Percentiles rank a stretch among this genome's conserved stretches.
These are phyloP conservation scores for Montipora foliosa DNA, from an alignment of 64 coral and sea anemone species.

Conservation along the genomic window DNA sequence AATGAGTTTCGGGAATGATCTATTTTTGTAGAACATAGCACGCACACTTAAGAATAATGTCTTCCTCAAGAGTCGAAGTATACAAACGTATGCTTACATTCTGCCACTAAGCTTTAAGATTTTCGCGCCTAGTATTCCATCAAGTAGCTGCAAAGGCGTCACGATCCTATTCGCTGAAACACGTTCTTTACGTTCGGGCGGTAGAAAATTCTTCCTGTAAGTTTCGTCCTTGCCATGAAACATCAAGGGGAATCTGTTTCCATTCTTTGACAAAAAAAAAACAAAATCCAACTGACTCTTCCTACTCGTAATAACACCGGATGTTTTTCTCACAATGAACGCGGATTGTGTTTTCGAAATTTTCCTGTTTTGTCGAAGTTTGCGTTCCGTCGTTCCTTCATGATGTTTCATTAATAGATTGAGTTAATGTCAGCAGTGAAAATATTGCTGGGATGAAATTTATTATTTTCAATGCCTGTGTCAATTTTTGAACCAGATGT, in stretches of 20 bases:
- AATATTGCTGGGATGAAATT: neutral
- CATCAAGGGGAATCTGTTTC: neutral
- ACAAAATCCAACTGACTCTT: neutral
- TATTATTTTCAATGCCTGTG: too few relatives aligned
- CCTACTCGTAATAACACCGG: neutral
- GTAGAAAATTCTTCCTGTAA: neutral
- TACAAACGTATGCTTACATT: too few relatives aligned
- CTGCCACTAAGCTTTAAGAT: too few relatives aligned
- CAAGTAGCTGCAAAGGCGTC: too few relatives aligned
- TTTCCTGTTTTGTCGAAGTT: constrained; percentile 33
- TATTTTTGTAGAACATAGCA: too few relatives aligned
- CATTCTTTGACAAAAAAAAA: neutral
- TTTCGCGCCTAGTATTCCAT: too few relatives aligned
- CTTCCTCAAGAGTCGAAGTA: too few relatives aligned
- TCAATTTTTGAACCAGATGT: neutral
- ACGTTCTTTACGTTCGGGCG: neutral
- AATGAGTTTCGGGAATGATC: too few relatives aligned
- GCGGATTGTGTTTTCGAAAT: constrained; percentile 37
- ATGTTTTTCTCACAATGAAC: neutral
- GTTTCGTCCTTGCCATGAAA: neutral
- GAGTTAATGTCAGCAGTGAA: neutral
- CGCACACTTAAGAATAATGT: too few relatives aligned
- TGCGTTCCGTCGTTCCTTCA: neutral
- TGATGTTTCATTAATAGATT: neutral
- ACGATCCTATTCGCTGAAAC: too few relatives aligned